phyloP scores from a whole-genome alignment of 1,140 invertebrate genomes.

The Drosophila erecta region DNA sequence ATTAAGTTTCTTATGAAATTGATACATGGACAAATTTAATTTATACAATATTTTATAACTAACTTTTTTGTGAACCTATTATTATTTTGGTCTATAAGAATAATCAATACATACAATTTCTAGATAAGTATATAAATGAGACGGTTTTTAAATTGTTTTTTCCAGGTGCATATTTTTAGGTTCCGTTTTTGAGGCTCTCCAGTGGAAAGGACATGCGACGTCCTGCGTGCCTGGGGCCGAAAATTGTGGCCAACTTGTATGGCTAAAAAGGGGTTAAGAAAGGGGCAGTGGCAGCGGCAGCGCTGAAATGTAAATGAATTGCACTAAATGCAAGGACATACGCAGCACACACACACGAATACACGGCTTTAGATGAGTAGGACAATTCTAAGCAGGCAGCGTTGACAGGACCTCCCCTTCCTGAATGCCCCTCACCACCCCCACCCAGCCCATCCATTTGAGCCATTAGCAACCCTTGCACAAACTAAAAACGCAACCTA shows the following conservation, averaged over 20 bases:
- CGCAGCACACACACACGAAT: slow-evolving; percentile 47
- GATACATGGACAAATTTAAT: too few relatives aligned
- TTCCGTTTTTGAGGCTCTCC: slow-evolving; percentile 49
- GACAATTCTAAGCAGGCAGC: slow-evolving; percentile 54
- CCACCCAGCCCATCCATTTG: background rate
- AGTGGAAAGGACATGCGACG: slow-evolving; percentile 70
- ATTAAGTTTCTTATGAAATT: background rate
- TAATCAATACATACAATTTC: background rate
- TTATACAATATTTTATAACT: too few relatives aligned
- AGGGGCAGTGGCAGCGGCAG: slow-evolving; percentile 49
- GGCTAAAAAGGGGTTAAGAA: slow-evolving; percentile 7
- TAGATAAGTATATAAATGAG: background rate
- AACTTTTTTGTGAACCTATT: too few relatives aligned
- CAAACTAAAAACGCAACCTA: slow-evolving; percentile 67
- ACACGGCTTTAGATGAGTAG: slow-evolving; percentile 34
- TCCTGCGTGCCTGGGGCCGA: slow-evolving; percentile 36
- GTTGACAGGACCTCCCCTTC: slow-evolving; percentile 51
- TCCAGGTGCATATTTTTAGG: slow-evolving; percentile 16
- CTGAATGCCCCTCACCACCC: background rate
- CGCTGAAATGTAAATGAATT: slow-evolving; percentile 82
- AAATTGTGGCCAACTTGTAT: slow-evolving; percentile 39
- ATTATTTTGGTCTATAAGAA: too few relatives aligned
- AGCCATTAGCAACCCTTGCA: slow-evolving; percentile 66
- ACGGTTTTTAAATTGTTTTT: background rate
- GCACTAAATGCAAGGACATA: slow-evolving; percentile 80